Percentiles rank a stretch among this genome's conserved stretches.
Evolutionary conservation across 2,797 vertebrate genomes (phyloP).

Genomic region (Melanotaenia maccullochi): DNA sequence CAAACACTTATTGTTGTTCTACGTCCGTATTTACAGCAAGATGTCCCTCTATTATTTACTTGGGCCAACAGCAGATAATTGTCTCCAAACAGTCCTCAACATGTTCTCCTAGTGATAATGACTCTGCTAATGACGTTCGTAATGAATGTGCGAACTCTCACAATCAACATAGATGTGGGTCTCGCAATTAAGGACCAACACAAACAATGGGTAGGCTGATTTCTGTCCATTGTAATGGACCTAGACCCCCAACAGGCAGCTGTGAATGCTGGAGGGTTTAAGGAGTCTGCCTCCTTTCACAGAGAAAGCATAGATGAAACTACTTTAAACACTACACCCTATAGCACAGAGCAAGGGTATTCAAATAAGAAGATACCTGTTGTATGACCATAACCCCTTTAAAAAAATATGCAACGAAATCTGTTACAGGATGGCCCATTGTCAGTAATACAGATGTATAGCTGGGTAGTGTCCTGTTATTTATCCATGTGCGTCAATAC

Average conservation of each 20-base stretch:
- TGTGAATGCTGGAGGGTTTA: slow-evolving; percentile 53
- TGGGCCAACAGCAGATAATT: slow-evolving; percentile 61
- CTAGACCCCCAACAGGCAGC: slow-evolving; percentile 58
- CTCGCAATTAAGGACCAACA: slow-evolving; percentile 59
- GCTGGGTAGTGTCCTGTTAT: too few relatives aligned
- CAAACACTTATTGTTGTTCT: slow-evolving; percentile 40
- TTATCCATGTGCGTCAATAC: too few relatives aligned
- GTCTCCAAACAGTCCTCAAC: slow-evolving; percentile 61
- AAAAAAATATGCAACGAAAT: too few relatives aligned
- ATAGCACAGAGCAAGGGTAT: not conserved
- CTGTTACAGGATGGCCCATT: too few relatives aligned
- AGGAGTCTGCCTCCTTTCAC: slow-evolving; percentile 35
- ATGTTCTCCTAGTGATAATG: slow-evolving; percentile 62
- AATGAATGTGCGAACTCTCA: slow-evolving; percentile 60
- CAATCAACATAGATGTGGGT: slow-evolving; percentile 66
- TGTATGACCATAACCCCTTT: too few relatives aligned
- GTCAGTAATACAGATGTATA: too few relatives aligned
- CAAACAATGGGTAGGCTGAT: slow-evolving; percentile 63
- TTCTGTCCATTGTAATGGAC: slow-evolving; percentile 72
- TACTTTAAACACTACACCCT: slow-evolving; percentile 3
- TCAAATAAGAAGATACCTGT: not conserved
- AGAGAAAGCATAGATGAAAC: slow-evolving; percentile 14
- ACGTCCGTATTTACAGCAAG: slow-evolving; percentile 33
- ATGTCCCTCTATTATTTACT: slow-evolving; percentile 47
- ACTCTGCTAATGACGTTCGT: slow-evolving; percentile 68